These are phyloP conservation scores for Aplodontia rufa DNA, from an alignment of 2,113 vertebrate species.

Conservation along the genomic window DNA sequence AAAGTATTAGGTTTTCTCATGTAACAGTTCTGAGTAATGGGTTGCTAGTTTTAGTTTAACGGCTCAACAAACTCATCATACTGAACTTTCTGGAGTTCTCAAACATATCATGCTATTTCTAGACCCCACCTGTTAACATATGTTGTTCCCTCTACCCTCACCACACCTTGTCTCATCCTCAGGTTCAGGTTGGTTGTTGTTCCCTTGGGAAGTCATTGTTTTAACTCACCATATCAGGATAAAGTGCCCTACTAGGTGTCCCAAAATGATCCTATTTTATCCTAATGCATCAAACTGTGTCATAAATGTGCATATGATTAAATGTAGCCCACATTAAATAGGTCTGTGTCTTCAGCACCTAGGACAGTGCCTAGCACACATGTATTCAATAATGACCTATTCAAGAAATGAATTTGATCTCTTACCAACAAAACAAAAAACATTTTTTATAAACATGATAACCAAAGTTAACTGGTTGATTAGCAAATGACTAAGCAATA, in stretches of 20 bases:
- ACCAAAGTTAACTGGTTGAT: not conserved
- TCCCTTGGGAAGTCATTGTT: not conserved
- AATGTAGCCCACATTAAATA: not conserved
- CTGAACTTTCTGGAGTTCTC: not conserved
- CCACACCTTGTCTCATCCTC: not conserved
- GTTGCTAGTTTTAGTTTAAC: conserved; percentile 19
- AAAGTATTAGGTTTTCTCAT: not conserved
- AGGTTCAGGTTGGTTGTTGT: not conserved
- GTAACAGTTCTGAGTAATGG: not conserved
- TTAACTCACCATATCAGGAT: not conserved
- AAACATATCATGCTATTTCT: not conserved
- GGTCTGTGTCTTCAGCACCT: conserved; percentile 67
- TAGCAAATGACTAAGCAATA: conserved; percentile 25
- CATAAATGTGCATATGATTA: not conserved
- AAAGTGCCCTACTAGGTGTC: not conserved
- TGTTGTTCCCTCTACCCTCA: not conserved
- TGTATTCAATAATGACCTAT: not conserved
- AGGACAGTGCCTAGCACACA: conserved; percentile 65
- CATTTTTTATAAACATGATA: conserved; percentile 23
- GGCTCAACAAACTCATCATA: not conserved
- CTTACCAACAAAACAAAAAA: not conserved
- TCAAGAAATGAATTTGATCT: not conserved
- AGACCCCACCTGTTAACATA: not conserved
- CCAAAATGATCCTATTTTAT: not conserved
- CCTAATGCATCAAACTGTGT: not conserved